Evolutionary conservation across 1,140 invertebrate genomes (phyloP), one percentile per base, ranked within the genome.

Genomic region (Bombyx mori): DNA sequence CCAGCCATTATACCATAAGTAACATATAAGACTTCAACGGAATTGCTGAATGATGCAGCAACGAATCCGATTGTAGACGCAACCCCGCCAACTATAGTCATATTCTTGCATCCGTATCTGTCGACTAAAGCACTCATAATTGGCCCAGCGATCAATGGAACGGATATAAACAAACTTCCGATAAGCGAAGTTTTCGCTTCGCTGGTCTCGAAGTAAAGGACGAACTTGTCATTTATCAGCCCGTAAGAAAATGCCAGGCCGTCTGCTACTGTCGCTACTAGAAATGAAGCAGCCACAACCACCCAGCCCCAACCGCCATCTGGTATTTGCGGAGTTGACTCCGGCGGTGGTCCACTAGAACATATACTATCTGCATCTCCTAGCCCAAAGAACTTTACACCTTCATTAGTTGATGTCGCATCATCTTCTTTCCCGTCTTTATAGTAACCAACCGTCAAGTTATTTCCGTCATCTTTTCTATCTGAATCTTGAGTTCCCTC

Each of bases 191-290:
- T 97, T 66, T 94, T 92, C 3, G 93, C 92, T 75, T 95, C 94
- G 48, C 91, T 92, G 51, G 93, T 92, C 0, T 90, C 89, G 73
- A 98, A 99, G 69, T 96, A 92, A 1, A 91, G 83, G 6, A 96
- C 88, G 68, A 98, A 94, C 69, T 97, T 92, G 0, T 93, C 92
- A 73, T 95, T 95, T 50, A 98, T 90, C 0, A 98, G 88, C 0
- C 97, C 97, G 75, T 98, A 98, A 1, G 96, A 97, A 75, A 98
- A 97, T 9, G 95, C 95, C 3, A 98, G 92, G 0, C 97, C 97
- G 81, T 99, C 97, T 35, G 96, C 95, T 5, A 98, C 94, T 69
- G 97, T 92, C 44, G 95, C 96, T 8, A 97, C 92, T 26, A 97
- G 79, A 52, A 98, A 91, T 0, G 95, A 96, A 0, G 95, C 91